Conservation (phyloP, 2,888 invertebrate species). For the Enchytraeus crypticus region DNA sequence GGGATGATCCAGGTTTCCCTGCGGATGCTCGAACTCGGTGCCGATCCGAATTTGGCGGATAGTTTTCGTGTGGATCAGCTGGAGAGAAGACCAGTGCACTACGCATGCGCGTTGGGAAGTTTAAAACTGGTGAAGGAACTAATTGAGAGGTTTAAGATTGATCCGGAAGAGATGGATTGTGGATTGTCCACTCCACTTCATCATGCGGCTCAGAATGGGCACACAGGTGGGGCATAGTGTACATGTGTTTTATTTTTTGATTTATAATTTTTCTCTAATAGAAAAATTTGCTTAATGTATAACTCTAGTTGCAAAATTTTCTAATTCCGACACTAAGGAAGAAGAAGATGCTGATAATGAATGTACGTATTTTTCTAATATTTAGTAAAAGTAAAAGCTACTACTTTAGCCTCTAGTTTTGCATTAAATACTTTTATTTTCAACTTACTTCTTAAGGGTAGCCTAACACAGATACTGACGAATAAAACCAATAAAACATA, state of each 20-base stretch:
- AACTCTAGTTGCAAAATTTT: too few relatives aligned
- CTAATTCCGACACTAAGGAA: too few relatives aligned
- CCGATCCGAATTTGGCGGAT: conserved; percentile 20
- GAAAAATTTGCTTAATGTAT: too few relatives aligned
- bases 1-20: conserved; percentile 69
- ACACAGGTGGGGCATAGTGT: too few relatives aligned
- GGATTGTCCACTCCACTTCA: conserved; percentile 10
- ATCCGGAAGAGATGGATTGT: conserved; percentile 7
- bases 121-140: conserved; percentile 1
- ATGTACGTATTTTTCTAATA: too few relatives aligned
- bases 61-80: conserved; percentile 7
- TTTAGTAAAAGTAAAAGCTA: too few relatives aligned
- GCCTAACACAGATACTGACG: too few relatives aligned
- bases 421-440: too few relatives aligned
- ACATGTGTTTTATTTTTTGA: neutral
- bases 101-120: conserved; percentile 4
- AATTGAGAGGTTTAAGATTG: neutral
- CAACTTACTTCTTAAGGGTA: too few relatives aligned
- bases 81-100: conserved; percentile 7
- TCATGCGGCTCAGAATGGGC: conserved; percentile 7
- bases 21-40: conserved; percentile 67
- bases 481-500: too few relatives aligned
- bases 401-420: too few relatives aligned
- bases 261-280: neutral
- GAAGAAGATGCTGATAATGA: too few relatives aligned